Base-by-base conservation (phyloP, 2,113 vertebrate species). In the Arenaria interpres region DNA sequence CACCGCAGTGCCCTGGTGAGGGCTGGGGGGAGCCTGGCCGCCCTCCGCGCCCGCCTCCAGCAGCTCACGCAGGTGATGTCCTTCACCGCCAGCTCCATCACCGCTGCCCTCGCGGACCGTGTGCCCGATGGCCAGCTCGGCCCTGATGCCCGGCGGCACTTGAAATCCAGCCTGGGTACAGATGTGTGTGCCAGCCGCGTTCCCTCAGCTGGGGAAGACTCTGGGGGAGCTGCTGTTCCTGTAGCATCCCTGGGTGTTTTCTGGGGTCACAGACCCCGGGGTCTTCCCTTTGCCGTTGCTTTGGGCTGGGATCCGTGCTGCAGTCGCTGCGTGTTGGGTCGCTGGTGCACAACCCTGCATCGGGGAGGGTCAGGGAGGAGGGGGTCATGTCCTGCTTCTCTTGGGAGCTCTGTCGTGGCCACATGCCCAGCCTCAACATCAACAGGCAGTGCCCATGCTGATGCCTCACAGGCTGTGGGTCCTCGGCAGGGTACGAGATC, bases 121-220 rank as follows among this genome's bases (percentile, higher is more conserved):
- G 97, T 99, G 50, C 98, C 99, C 0, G 89, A 98, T 1, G 96
- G 98, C 56, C 98, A 98, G 30, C 97, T 98, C n/a, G 97, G 98
- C 95, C 98, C 98, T 1, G 99, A 99, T 24, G 98, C 98, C 33
- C 99, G 99, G 97, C 98, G 99, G 48, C 96, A 98, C 57, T 98
- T 99, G 92, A 99, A 99, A 93, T 99, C 99, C 97, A 99, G 99
- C 90, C 98, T 99, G 86, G 99, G 99, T 99, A 96, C 0, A 87
- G n/a, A 24, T 2, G 2, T 53, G 60, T 2, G 1, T 30, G 33
- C 56, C 6, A 37, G 13, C n/a, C 63, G 63, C 1, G 0, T 11
- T 27, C 39, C 57, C 37, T 64, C 69, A 32, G 15, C 9, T 7
- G 2, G 6, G 93, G 51, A 39, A 41, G 32, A 27, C 20, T 46